Conservation (phyloP, 2,888 invertebrate species). For the Apantesis nais region DNA sequence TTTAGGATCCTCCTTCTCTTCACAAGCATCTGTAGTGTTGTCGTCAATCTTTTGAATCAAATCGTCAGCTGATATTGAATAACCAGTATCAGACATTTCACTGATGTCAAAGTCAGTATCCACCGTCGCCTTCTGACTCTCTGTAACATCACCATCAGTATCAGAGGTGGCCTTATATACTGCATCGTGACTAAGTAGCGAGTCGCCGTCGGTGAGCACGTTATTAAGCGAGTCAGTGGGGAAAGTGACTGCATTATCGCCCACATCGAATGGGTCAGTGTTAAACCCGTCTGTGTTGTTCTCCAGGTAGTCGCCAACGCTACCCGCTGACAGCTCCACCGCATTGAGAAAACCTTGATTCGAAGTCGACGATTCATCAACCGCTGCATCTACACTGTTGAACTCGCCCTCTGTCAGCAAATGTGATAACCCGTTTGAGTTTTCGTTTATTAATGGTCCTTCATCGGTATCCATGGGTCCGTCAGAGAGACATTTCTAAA, state of each 20-base stretch:
- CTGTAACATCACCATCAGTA: conserved; percentile 68
- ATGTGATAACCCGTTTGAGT: conserved; percentile 79
- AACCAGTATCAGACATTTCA: conserved; percentile 53
- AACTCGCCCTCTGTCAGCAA: conserved; percentile 79
- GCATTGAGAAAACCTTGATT: conserved; percentile 81
- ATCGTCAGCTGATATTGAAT: conserved; percentile 48
- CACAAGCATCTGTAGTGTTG: conserved; percentile 34
- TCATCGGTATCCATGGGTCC: conserved; percentile 79
- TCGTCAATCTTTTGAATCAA: conserved; percentile 45
- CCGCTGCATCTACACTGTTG: conserved; percentile 77
- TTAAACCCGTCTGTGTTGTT: conserved; percentile 73
- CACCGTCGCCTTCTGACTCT: conserved; percentile 57
- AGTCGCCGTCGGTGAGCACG: conserved; percentile 75
- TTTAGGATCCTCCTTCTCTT: conserved; percentile 28
- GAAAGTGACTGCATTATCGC: conserved; percentile 78
- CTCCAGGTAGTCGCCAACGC: conserved; percentile 79
- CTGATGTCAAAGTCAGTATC: conserved; percentile 56
- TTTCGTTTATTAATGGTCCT: conserved; percentile 78
- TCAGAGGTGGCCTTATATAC: conserved; percentile 64
- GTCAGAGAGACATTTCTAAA: conserved; percentile 75
- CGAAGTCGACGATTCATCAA: conserved; percentile 78
- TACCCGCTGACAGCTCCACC: conserved; percentile 78
- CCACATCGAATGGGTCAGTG: conserved; percentile 75
- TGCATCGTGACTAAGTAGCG: conserved; percentile 65
- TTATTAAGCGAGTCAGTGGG: conserved; percentile 74